Base-by-base conservation (phyloP, 1,140 invertebrate species). In the Eueides isabella region DNA sequence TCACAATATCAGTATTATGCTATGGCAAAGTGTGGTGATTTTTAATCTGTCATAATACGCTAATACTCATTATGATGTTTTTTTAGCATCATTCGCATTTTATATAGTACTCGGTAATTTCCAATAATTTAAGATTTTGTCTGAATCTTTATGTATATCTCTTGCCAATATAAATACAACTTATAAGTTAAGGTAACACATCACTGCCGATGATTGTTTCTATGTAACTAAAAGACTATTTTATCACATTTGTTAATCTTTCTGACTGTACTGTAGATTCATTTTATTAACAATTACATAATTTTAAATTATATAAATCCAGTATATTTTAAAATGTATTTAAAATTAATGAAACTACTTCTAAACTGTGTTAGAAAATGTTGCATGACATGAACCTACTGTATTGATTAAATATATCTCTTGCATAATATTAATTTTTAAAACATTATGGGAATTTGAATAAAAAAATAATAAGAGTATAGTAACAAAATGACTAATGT, bases 151-250 rank as follows among this genome's bases (percentile, higher is more conserved):
- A 63, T 78, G 61, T 75, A 30, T 76, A 69, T 61, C 41, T 89
- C 87, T 89, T 88, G 86, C 87, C 86, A 85, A 80, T 80, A 74
- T 70, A 62, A 76, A 65, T 78, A 67, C 61, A 73, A 72, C 33
- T 76, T 81, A 70, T 79, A 77, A 79, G 70, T 79, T 79, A 81
- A 80, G 62, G 62, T 79, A 75, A 85, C 79, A 72, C 67, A 85
- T 80, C 85, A 90, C 88, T 88, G 86, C 86, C 86, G 82, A 78
- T 71, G 62, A 81, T 85, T 77, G 78, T 84, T 84, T 84, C 77
- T 84, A 80, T 79, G 65, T 83, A 72, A 81, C 77, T 82, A 69
- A 84, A 72, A 82, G 74, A 79, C 71, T 80, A 77, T 73, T 79
- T 72, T 77, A 77, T 71, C 6, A 41, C 55, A 75, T 26, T 7